phyloP scores from a whole-genome alignment of 2,797 vertebrate genomes.

The Lates japonicus region DNA sequence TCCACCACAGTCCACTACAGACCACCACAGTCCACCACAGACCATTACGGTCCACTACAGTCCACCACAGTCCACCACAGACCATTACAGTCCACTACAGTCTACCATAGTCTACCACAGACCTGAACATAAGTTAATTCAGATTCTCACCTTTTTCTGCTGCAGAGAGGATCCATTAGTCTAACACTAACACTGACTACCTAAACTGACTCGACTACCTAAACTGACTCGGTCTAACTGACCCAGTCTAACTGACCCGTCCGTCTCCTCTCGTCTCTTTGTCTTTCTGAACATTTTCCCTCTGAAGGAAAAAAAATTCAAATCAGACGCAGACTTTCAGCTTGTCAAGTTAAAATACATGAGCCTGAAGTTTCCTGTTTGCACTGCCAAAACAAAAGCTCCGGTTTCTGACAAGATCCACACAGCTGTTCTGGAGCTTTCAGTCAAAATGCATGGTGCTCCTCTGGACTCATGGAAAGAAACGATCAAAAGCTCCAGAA shows the following conservation, averaged over 20 bases:
- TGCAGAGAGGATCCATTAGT: slow-evolving; percentile 19
- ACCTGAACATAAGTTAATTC: too few relatives aligned
- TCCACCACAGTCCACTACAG: too few relatives aligned
- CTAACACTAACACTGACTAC: not conserved
- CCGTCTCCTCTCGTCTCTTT: not conserved
- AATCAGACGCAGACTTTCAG: slow-evolving; percentile 22
- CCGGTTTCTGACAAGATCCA: not conserved
- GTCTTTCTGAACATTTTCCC: slow-evolving; percentile 39
- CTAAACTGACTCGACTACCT: too few relatives aligned
- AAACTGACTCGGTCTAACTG: not conserved
- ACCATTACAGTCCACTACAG: too few relatives aligned
- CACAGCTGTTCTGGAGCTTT: too few relatives aligned
- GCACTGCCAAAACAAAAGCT: slow-evolving; percentile 34
- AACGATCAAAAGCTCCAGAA: not conserved
- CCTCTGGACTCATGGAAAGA: too few relatives aligned
- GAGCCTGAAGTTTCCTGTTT: not conserved
- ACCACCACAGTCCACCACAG: too few relatives aligned
- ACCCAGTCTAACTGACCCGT: not conserved
- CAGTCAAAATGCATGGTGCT: too few relatives aligned
- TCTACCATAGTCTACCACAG: too few relatives aligned
- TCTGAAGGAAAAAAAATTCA: slow-evolving; percentile 49
- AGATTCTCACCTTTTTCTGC: slow-evolving; percentile 42
- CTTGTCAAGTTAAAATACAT: not conserved
- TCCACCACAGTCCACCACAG: too few relatives aligned
- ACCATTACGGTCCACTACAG: too few relatives aligned